A percentile compares a stretch with the other conserved stretches of the same genome.
Conservation (phyloP, 1,140 invertebrate genomes). For the Venturia canescens region DNA sequence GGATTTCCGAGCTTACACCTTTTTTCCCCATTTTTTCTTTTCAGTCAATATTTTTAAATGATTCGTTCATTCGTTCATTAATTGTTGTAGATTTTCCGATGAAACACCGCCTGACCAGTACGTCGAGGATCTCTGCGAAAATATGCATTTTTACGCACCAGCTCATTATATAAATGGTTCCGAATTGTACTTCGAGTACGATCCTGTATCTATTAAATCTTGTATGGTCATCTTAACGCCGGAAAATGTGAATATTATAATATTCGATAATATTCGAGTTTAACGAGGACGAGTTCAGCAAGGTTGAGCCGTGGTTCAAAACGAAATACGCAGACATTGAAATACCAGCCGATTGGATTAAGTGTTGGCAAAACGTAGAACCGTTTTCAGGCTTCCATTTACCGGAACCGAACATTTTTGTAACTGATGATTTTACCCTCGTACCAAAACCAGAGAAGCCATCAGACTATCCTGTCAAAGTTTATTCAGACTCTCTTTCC, state of each 20-base stretch:
- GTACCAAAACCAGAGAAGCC: conserved; percentile 71
- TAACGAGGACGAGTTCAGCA: conserved; percentile 78
- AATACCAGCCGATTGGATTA: conserved; percentile 79
- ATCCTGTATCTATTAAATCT: conserved; percentile 83
- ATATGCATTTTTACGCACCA: conserved; percentile 88
- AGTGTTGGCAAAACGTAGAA: conserved; percentile 79
- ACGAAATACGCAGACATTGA: conserved; percentile 81
- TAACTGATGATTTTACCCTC: conserved; percentile 89
- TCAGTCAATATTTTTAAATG: neutral
- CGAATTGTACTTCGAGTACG: conserved; percentile 87
- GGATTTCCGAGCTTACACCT: no score
- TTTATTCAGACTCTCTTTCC: conserved; percentile 79
- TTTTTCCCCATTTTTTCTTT: no score
- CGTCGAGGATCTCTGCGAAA: conserved; percentile 86
- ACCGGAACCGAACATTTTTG: conserved; percentile 89
- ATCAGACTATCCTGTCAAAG: conserved; percentile 80
- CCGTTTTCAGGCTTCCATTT: conserved; percentile 80
- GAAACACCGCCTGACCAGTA: conserved; percentile 85
- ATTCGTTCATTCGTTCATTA: neutral
- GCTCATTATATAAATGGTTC: conserved; percentile 87
- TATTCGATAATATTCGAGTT: conserved; percentile 81
- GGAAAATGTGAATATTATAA: conserved; percentile 86
- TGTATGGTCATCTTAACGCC: conserved; percentile 83
- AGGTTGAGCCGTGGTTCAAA: conserved; percentile 85
- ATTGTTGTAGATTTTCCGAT: conserved; percentile 78